These are phyloP conservation scores for Leptobrachium ailaonicum DNA, from an alignment of 2,113 vertebrate genomes.

Conservation along the genomic window DNA sequence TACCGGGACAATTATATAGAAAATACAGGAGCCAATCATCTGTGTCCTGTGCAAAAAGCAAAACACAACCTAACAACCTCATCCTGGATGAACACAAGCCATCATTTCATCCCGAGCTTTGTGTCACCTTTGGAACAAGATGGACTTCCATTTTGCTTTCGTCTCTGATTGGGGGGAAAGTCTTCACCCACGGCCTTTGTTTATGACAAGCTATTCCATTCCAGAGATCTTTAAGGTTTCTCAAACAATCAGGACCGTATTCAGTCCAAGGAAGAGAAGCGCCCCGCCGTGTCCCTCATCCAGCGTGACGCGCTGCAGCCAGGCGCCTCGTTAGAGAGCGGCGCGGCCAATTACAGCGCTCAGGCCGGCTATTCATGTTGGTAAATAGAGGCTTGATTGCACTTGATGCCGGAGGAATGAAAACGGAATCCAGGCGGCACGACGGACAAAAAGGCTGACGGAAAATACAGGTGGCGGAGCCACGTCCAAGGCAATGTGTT, in stretches of 20 bases:
- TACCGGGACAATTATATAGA: no score
- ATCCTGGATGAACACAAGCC: not conserved
- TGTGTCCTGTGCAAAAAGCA: not conserved
- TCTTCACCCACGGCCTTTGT: not conserved
- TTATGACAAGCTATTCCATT: slow-evolving; percentile 6
- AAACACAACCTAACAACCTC: not conserved
- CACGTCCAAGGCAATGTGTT: no score
- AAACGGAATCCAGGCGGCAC: slow-evolving; percentile 2
- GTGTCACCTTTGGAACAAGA: not conserved
- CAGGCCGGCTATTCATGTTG: slow-evolving; percentile 34
- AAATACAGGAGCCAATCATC: not conserved
- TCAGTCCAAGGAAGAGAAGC: slow-evolving; percentile 20
- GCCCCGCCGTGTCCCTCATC: not conserved
- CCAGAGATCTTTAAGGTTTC: not conserved
- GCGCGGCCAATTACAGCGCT: slow-evolving; percentile 34
- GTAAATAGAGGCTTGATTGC: slow-evolving; percentile 42
- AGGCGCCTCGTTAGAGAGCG: not conserved
- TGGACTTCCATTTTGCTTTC: not conserved
- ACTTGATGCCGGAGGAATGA: slow-evolving; percentile 3
- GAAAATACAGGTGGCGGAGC: slow-evolving; percentile 16
- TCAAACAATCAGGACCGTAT: slow-evolving; percentile 31
- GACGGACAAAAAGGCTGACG: not conserved
- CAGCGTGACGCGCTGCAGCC: not conserved
- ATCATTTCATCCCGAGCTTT: not conserved
- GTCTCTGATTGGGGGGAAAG: not conserved